A percentile compares a stretch with the other conserved stretches of the same genome.
Evolutionary conservation across 2,888 invertebrate species (phyloP).

Genomic region (Morpho achilles): DNA sequence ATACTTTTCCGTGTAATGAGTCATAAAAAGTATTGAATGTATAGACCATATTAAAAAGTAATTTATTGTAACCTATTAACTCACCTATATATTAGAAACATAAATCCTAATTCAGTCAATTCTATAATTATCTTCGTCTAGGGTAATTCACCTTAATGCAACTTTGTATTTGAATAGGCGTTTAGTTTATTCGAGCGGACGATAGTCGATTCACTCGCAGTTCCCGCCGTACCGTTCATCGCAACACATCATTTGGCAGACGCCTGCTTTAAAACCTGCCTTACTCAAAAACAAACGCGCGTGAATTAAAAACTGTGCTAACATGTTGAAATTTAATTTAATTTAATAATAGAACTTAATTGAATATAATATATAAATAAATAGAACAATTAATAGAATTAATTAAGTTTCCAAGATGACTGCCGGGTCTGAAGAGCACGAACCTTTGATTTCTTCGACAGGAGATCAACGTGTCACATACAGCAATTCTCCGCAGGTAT

Average conservation of each 20-base stretch:
- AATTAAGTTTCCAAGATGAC: constrained; percentile 56
- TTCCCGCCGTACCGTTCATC: background rate
- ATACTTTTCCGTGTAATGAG: too few relatives aligned
- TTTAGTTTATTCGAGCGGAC: too few relatives aligned
- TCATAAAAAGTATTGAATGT: too few relatives aligned
- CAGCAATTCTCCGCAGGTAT: constrained; percentile 60
- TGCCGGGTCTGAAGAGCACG: constrained; percentile 67
- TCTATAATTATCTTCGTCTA: too few relatives aligned
- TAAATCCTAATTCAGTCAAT: too few relatives aligned
- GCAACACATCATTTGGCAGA: background rate
- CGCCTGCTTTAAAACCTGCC: background rate
- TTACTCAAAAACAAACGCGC: background rate
- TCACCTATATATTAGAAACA: too few relatives aligned
- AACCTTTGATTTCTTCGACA: constrained; percentile 67
- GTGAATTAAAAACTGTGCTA: constrained; percentile 4
- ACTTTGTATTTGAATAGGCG: background rate
- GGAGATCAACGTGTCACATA: constrained; percentile 65
- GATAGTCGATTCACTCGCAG: background rate
- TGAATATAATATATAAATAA: constrained; percentile 33
- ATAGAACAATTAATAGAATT: background rate
- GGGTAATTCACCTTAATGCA: background rate
- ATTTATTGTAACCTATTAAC: too few relatives aligned
- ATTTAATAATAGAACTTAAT: constrained; percentile 38
- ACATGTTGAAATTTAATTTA: constrained; percentile 1
- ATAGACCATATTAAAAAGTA: too few relatives aligned